These are phyloP conservation scores for Pteropus alecto DNA, from an alignment of 2,113 vertebrate genomes.

Conservation along the genomic window DNA sequence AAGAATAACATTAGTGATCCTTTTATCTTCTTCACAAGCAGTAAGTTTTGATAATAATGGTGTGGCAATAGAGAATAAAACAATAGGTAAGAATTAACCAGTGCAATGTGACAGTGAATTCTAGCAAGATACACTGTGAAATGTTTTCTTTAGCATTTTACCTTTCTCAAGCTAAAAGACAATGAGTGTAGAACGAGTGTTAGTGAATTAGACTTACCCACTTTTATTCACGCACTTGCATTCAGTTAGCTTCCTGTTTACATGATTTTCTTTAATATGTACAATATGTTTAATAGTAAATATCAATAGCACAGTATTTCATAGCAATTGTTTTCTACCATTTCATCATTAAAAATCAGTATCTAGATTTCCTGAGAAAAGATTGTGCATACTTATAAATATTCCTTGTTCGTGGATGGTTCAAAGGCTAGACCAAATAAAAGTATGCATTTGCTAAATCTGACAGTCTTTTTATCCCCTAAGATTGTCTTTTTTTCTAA, in stretches of 20 bases:
- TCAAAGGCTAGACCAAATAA: slow-evolving; percentile 4
- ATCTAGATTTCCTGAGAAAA: slow-evolving; percentile 29
- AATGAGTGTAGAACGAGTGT: background rate
- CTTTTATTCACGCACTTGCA: background rate
- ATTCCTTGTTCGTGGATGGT: slow-evolving; percentile 1
- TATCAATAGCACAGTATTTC: background rate
- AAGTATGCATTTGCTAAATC: background rate
- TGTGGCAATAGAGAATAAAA: slow-evolving; percentile 7
- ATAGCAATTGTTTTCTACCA: background rate
- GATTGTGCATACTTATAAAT: background rate
- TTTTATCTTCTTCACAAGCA: slow-evolving; percentile 34
- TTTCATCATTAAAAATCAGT: slow-evolving; percentile 30
- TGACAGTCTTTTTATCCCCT: background rate
- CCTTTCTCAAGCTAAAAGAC: background rate
- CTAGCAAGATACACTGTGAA: background rate
- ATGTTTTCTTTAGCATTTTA: slow-evolving; percentile 25
- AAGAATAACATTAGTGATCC: background rate
- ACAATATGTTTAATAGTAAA: slow-evolving; percentile 40
- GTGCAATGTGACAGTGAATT: background rate
- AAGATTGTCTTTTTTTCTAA: background rate
- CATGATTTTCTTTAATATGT: slow-evolving; percentile 27
- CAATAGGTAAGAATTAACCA: slow-evolving; percentile 32
- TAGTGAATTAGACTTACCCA: slow-evolving; percentile 18
- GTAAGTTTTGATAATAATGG: slow-evolving; percentile 21
- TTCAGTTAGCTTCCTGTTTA: slow-evolving; percentile 17